Evolutionary conservation across 2,888 invertebrate genomes (phyloP).

Genomic region (Acanthosoma haemorrhoidale): DNA sequence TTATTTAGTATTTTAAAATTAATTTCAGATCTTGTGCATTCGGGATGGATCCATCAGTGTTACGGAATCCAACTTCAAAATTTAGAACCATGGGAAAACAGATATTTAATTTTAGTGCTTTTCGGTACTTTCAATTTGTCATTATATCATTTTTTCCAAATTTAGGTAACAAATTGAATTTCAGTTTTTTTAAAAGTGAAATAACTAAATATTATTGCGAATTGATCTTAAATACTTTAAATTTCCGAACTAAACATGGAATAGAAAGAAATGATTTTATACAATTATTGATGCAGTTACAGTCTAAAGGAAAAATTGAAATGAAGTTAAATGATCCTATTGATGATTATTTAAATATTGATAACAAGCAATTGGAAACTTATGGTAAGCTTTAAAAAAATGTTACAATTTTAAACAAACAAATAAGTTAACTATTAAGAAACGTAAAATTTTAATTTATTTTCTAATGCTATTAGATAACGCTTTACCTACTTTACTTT

Average conservation of each 20-base stretch:
- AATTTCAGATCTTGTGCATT: constrained; percentile 26
- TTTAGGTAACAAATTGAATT: background rate
- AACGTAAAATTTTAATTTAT: background rate
- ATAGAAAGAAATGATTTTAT: constrained; percentile 24
- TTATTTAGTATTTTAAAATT: background rate
- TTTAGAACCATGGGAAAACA: constrained; percentile 18
- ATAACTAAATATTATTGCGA: constrained; percentile 17
- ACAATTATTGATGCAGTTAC: constrained; percentile 18
- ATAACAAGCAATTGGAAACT: background rate
- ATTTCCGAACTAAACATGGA: background rate
- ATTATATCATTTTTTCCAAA: constrained; percentile 1
- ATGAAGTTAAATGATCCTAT: background rate
- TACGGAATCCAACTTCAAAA: constrained; percentile 15
- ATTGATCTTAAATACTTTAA: constrained; percentile 8
- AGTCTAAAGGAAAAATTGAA: constrained; percentile 22
- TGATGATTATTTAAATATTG: background rate
- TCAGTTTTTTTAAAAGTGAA: background rate
- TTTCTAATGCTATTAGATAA: too few species aligned
- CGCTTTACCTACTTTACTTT: too few species aligned
- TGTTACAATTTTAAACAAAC: too few species aligned
- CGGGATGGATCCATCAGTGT: constrained; percentile 17
- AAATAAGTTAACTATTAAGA: too few species aligned
- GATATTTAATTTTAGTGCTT: constrained; percentile 6
- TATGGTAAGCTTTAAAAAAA: background rate
- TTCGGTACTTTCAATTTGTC: background rate